Percentiles rank a stretch among this genome's conserved stretches.
Evolutionary conservation across 2,113 vertebrate genomes (phyloP).

Genomic region (Platycercus adscitus): DNA sequence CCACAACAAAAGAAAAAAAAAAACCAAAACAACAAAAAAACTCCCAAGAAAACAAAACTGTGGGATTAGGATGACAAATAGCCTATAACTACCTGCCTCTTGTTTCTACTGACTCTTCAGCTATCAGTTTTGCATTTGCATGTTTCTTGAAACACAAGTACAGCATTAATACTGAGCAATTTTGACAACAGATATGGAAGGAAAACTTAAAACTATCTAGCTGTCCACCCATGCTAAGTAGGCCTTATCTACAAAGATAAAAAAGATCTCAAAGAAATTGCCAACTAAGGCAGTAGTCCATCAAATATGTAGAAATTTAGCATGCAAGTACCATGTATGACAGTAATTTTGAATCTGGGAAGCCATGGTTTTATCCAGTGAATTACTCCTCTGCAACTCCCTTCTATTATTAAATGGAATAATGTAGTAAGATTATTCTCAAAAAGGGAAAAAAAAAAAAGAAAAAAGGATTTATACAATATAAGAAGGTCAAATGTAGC

Average conservation of each 20-base stretch:
- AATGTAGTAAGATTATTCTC: background rate
- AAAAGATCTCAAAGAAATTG: background rate
- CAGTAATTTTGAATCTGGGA: background rate
- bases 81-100: background rate
- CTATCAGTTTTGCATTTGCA: background rate
- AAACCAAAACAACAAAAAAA: background rate
- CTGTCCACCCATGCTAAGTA: background rate
- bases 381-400: background rate
- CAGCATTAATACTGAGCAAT: background rate
- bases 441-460: background rate
- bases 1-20: accelerated
- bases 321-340: background rate
- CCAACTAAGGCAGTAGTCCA: background rate
- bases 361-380: background rate
- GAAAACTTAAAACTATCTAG: background rate
- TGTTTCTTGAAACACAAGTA: background rate
- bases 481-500: background rate
- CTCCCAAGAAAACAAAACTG: background rate
- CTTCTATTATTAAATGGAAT: too few relatives aligned
- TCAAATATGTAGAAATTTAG: background rate
- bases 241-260: background rate
- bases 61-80: background rate
- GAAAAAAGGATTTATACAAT: background rate
- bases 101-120: background rate
- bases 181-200: background rate